Percentiles rank a stretch among this genome's conserved stretches.
Evolutionary conservation across 2,113 vertebrate species (phyloP).

Genomic region (Sorex fumeus): DNA sequence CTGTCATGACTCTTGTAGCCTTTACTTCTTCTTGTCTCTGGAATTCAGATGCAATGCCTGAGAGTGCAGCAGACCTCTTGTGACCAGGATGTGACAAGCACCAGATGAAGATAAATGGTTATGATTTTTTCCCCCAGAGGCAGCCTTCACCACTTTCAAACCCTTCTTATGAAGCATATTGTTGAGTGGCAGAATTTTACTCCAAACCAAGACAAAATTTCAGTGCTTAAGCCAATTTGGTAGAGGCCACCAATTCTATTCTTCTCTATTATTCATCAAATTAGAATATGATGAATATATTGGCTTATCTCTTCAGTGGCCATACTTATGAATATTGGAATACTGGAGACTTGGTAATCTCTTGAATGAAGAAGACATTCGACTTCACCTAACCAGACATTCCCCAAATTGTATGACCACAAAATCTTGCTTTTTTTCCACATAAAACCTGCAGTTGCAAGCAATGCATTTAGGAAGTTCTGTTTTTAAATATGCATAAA

Average conservation of each 20-base stretch:
- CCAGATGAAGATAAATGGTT: too few relatives aligned
- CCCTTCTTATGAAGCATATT: too few relatives aligned
- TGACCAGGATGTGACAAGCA: not conserved
- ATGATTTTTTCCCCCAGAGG: too few relatives aligned
- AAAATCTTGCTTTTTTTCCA: not conserved
- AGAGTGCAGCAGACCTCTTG: not conserved
- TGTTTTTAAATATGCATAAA: not conserved
- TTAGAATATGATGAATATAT: too few relatives aligned
- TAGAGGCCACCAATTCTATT: not conserved
- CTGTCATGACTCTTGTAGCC: not conserved
- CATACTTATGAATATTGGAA: not conserved
- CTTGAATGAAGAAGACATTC: not conserved
- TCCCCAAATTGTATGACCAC: constrained; percentile 15
- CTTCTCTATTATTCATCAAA: not conserved
- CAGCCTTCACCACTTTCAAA: too few relatives aligned
- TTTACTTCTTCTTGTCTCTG: not conserved
- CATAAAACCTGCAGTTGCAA: not conserved
- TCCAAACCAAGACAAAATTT: not conserved
- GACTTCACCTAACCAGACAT: not conserved
- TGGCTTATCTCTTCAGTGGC: too few relatives aligned
- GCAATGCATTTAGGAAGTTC: constrained; percentile 19
- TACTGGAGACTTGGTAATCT: not conserved
- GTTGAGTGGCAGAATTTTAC: too few relatives aligned
- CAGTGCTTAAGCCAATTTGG: not conserved
- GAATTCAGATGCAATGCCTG: not conserved